Percentiles rank a stretch among this genome's conserved stretches.
These are phyloP conservation scores for Apistogramma diplotaenia DNA, from an alignment of 2,113 vertebrate species.

Conservation along the genomic window DNA sequence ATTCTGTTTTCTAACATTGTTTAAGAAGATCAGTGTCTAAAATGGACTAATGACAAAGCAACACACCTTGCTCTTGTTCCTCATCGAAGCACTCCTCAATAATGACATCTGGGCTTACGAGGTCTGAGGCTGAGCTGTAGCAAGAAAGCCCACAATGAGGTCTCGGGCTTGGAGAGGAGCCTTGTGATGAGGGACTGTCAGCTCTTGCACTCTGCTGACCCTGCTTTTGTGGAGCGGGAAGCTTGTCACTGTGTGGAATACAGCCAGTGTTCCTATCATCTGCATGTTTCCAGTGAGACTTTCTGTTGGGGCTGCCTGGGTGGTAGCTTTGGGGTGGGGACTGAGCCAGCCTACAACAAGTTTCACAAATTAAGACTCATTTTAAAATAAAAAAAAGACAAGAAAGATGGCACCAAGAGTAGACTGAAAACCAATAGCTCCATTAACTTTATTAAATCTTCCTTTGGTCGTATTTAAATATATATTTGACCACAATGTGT, in stretches of 20 bases:
- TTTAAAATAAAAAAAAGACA: not conserved
- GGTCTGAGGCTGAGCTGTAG: not conserved
- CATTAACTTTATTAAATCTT: not conserved
- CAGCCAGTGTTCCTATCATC: not conserved
- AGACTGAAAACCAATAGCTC: not conserved
- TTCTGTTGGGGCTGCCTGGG: not conserved
- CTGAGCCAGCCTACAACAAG: slow-evolving; percentile 13
- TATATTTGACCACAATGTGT: not conserved
- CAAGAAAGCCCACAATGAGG: not conserved
- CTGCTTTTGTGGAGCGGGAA: not conserved
- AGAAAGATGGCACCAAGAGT: not conserved
- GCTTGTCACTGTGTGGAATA: not conserved
- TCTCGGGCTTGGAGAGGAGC: not conserved
- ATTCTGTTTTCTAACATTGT: not conserved
- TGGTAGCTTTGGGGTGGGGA: not conserved
- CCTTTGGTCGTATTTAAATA: not conserved
- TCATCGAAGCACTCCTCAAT: slow-evolving; percentile 84
- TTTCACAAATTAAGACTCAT: not conserved
- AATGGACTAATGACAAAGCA: not conserved
- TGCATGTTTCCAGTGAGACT: not conserved
- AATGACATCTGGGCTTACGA: slow-evolving; percentile 73
- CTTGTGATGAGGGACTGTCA: not conserved
- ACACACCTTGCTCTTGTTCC: slow-evolving; percentile 23
- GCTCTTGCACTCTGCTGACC: slow-evolving; percentile 11
- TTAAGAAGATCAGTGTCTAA: not conserved